A percentile compares a stretch with the other conserved stretches of the same genome.
phyloP scores from a whole-genome alignment of 2,113 vertebrate species.

The Crotophaga sulcirostris region DNA sequence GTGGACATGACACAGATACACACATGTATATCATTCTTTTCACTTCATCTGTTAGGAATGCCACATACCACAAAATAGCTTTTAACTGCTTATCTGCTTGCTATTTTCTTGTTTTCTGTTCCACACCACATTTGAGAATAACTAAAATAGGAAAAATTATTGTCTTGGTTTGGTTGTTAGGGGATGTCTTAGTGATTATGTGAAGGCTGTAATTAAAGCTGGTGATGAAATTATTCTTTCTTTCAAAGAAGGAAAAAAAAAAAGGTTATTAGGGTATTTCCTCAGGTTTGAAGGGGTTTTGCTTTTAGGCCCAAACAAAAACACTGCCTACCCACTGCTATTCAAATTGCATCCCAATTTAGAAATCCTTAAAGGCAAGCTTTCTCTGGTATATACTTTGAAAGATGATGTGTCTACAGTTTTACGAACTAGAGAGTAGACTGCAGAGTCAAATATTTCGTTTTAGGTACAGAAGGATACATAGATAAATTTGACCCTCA shows the following conservation, averaged over 20 bases:
- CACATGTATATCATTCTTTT: not conserved
- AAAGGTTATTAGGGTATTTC: not conserved
- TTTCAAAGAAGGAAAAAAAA: not conserved
- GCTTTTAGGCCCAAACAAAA: not conserved
- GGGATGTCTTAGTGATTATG: not conserved
- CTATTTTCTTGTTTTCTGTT: not conserved
- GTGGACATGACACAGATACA: not conserved
- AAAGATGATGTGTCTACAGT: not conserved
- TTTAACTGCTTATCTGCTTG: not conserved
- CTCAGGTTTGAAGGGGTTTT: not conserved
- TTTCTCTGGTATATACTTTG: not conserved
- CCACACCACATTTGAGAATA: not conserved
- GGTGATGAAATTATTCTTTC: not conserved
- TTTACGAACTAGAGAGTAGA: not conserved
- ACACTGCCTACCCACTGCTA: not conserved
- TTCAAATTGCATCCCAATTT: not conserved
- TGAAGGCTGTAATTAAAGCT: not conserved
- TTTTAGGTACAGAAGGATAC: not conserved
- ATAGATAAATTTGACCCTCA: not conserved
- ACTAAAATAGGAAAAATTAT: not conserved
- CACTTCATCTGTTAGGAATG: not conserved
- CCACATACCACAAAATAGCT: not conserved
- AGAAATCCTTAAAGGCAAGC: not conserved
- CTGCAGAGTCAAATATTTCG: not conserved
- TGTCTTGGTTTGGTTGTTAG: not conserved